Evolutionary conservation across 1,140 invertebrate species (phyloP).

Genomic region (Euwallacea fornicatus): DNA sequence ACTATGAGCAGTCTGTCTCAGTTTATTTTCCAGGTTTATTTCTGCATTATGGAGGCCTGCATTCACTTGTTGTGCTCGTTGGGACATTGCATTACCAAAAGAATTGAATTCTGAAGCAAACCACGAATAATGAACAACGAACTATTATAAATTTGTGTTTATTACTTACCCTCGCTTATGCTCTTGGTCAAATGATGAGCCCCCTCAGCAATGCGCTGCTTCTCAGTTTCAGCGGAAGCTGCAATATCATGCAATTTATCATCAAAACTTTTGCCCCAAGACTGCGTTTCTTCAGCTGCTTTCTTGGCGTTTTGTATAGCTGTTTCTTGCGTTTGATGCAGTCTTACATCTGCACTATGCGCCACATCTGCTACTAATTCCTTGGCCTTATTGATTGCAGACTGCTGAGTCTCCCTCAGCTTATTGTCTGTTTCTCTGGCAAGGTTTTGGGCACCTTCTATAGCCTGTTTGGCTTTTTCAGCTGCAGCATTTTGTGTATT

Average conservation of each 20-base stretch:
- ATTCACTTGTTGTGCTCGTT: constrained; percentile 35
- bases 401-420: constrained; percentile 24
- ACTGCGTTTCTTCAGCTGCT: constrained; percentile 30
- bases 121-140: background rate
- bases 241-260: constrained; percentile 10
- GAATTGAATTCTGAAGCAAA: constrained; percentile 30
- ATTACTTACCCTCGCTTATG: constrained; percentile 1
- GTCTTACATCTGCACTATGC: constrained; percentile 33
- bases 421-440: constrained; percentile 30
- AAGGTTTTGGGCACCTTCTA: constrained; percentile 21
- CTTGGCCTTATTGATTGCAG: constrained; percentile 6
- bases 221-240: constrained; percentile 23
- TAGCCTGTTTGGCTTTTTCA: constrained; percentile 12
- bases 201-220: constrained; percentile 23
- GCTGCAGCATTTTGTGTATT: constrained; percentile 19
- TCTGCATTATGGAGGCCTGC: constrained; percentile 39
- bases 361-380: constrained; percentile 26
- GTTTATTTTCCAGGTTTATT: constrained; percentile 37
- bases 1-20: constrained; percentile 31
- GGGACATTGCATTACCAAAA: constrained; percentile 26
- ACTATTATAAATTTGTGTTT: background rate
- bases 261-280: constrained; percentile 12
- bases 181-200: constrained; percentile 22
- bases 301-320: constrained; percentile 24
- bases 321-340: constrained; percentile 28